These are phyloP conservation scores for Actias luna DNA, from an alignment of 2,888 invertebrate genomes.

Conservation along the genomic window DNA sequence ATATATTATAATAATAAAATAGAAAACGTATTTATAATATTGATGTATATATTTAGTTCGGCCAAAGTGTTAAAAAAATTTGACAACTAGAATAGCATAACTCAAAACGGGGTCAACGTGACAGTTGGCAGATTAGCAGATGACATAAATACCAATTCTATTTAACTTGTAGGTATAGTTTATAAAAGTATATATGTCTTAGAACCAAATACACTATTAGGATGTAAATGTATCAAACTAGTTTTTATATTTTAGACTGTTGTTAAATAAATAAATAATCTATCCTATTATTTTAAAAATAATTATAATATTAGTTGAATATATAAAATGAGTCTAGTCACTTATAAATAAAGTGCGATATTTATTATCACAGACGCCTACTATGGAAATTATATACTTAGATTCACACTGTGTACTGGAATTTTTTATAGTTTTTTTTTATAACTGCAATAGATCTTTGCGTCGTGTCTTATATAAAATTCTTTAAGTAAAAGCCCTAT, in stretches of 20 bases:
- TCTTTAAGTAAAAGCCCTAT: too few species aligned
- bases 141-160: neutral
- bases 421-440: neutral
- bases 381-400: neutral
- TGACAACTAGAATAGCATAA: neutral
- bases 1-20: neutral
- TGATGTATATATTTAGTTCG: neutral
- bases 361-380: neutral
- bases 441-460: neutral
- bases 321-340: neutral
- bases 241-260: too few species aligned
- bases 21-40: neutral
- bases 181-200: neutral
- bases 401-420: neutral
- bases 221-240: too few species aligned
- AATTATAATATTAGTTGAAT: neutral
- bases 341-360: neutral
- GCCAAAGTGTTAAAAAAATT: neutral
- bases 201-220: neutral
- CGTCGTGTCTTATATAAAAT: neutral
- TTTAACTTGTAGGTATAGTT: neutral
- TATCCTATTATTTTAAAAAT: neutral
- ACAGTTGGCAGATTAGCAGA: conserved; percentile 23
- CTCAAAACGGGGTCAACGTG: neutral
- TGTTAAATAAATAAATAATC: neutral